Evolutionary conservation across 1,140 invertebrate species (phyloP), one percentile per base, ranked within the genome.

Genomic region (Zelostemma sp.): DNA sequence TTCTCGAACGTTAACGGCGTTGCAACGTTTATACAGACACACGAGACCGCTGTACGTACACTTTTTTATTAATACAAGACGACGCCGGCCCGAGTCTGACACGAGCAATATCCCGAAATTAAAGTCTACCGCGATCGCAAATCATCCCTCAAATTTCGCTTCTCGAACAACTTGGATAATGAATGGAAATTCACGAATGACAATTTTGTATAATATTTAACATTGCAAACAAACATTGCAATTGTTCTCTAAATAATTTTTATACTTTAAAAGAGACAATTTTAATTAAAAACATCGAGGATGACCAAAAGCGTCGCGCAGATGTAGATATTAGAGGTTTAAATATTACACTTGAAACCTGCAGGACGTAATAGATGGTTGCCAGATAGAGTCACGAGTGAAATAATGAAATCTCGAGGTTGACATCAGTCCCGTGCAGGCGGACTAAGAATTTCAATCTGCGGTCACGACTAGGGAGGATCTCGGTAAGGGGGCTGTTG

Each of bases 361-460:
- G 53, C 28, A 45, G 50, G 57, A 59, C 57, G 69, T 77, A 71
- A 77, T 74, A 74, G 74, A 77, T 74, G 70, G 69, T 72, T 68
- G 68, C 50, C 68, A 61, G 73, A 71, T 68, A 64, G 70, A 74
- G 68, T 71, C 64, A 68, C 69, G 73, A 74, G 74, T 72, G 75
- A 78, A 83, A 82, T 84, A 83, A 84, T 82, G 80, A 84, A 84
- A 82, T 82, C 80, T 77, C 73, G 73, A 74, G 67, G 68, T 68
- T 70, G 72, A 74, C 67, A 73, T 58, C 73, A 65, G 55, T 59
- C 58, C 65, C 62, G 50, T 64, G 14, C 54, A 51, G 49, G 18
- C 58, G 70, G 76, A 72, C 76, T 79, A 83, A 83, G 83, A 85
- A 85, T 85, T 85, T 85, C 82, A 85, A 85, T 85, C 80, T 83